Evolutionary conservation across 2,888 invertebrate species (phyloP).

Genomic region (Melipona bicolor): DNA sequence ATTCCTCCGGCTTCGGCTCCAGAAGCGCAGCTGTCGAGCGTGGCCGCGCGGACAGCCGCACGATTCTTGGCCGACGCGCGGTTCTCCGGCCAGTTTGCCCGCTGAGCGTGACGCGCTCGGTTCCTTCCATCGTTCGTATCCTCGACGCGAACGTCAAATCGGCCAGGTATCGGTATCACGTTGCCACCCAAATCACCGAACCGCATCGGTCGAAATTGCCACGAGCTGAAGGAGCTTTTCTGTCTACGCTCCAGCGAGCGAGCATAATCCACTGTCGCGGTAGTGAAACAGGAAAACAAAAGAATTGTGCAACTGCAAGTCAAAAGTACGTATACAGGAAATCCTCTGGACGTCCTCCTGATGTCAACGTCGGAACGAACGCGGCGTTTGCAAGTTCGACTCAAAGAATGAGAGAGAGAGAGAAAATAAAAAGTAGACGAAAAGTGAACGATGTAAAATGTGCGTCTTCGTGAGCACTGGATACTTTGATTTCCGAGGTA

Average conservation of each 20-base stretch:
- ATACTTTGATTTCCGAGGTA: too few relatives aligned
- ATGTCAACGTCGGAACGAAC: too few relatives aligned
- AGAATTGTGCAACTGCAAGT: too few relatives aligned
- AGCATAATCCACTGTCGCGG: background rate
- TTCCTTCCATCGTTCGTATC: conserved; percentile 59
- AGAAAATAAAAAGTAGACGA: too few relatives aligned
- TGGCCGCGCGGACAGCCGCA: conserved; percentile 56
- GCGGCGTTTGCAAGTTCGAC: background rate
- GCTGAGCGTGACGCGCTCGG: conserved; percentile 78
- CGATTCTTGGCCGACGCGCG: conserved; percentile 56
- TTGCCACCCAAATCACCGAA: background rate
- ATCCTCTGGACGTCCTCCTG: background rate
- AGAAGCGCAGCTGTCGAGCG: conserved; percentile 66
- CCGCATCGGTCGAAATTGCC: background rate
- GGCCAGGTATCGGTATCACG: background rate
- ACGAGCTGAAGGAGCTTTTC: background rate
- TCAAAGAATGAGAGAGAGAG: too few relatives aligned
- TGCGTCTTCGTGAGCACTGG: background rate
- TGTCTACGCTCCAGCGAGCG: too few relatives aligned
- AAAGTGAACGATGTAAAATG: background rate
- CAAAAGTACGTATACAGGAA: background rate
- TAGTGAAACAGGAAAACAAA: too few relatives aligned
- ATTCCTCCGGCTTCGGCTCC: conserved; percentile 47
- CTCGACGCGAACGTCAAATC: conserved; percentile 6
- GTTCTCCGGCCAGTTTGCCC: conserved; percentile 73